Conservation (phyloP, 2,113 vertebrate species). For the Thymallus thymallus region DNA sequence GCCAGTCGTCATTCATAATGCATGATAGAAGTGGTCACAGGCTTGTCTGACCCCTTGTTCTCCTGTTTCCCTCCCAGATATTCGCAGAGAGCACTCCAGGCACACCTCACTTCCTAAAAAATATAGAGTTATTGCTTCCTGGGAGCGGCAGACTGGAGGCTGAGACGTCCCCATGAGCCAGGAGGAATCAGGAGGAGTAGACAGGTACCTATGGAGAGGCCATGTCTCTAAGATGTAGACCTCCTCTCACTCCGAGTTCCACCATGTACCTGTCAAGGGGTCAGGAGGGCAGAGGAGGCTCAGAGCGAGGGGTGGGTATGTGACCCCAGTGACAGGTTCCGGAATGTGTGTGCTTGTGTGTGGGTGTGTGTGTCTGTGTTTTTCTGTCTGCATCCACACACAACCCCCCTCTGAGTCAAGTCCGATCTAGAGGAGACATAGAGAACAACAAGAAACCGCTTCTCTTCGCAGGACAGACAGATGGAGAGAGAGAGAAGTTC, state of each 20-base stretch:
- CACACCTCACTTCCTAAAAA: slow-evolving; percentile 74
- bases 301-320: slow-evolving; percentile 50
- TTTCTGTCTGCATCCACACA: slow-evolving; percentile 23
- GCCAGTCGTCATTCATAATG: slow-evolving; percentile 72
- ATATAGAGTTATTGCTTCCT: slow-evolving; percentile 70
- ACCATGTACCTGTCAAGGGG: slow-evolving; percentile 74
- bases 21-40: slow-evolving; percentile 69
- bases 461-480: slow-evolving; percentile 15
- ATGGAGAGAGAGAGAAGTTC: slow-evolving; percentile 7
- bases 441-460: slow-evolving; percentile 14
- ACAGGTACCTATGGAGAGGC: slow-evolving; percentile 73
- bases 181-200: slow-evolving; percentile 57
- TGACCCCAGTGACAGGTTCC: slow-evolving; percentile 71
- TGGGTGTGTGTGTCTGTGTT: slow-evolving; percentile 12
- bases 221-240: slow-evolving; percentile 70
- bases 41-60: slow-evolving; percentile 71
- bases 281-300: slow-evolving; percentile 61
- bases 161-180: slow-evolving; percentile 58
- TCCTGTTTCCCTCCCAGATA: slow-evolving; percentile 62
- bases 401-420: no score
- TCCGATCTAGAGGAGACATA: slow-evolving; percentile 45
- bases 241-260: slow-evolving; percentile 66
- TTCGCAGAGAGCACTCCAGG: slow-evolving; percentile 68
- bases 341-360: slow-evolving; percentile 52
- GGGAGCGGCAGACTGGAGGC: slow-evolving; percentile 51